Evolutionary conservation across 2,888 invertebrate genomes (phyloP).

Genomic region (Nomada goodeniana): DNA sequence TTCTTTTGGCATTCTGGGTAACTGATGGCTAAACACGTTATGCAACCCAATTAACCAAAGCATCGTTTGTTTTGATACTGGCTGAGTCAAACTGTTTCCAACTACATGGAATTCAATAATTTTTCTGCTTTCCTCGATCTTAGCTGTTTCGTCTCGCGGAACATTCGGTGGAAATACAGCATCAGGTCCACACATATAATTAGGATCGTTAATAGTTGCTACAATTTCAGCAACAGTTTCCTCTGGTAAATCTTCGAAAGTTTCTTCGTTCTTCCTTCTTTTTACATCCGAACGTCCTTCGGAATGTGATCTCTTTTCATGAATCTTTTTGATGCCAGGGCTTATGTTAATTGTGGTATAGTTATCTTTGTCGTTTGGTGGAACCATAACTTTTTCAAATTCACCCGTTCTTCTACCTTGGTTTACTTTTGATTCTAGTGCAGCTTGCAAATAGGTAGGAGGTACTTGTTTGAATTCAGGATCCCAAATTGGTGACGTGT

Average conservation of each 20-base stretch:
- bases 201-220: constrained; percentile 92
- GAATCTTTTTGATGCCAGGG: constrained; percentile 85
- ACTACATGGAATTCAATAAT: constrained; percentile 97
- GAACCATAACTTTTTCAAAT: constrained; percentile 88
- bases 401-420: constrained; percentile 84
- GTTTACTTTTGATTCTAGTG: constrained; percentile 86
- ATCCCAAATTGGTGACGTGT: constrained; percentile 97
- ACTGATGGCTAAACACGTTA: constrained; percentile 97
- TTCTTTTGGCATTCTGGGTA: constrained; percentile 98
- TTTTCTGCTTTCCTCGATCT: constrained; percentile 94
- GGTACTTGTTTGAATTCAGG: constrained; percentile 92
- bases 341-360: constrained; percentile 89
- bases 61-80: constrained; percentile 95
- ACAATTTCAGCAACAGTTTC: constrained; percentile 93
- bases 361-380: constrained; percentile 88
- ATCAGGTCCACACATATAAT: constrained; percentile 93
- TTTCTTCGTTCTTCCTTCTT: constrained; percentile 84
- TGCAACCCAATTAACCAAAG: constrained; percentile 97
- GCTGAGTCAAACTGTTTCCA: constrained; percentile 94
- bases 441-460: constrained; percentile 88
- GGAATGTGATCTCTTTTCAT: constrained; percentile 75
- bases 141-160: constrained; percentile 95
- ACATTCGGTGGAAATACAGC: constrained; percentile 93
- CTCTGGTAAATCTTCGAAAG: constrained; percentile 90
- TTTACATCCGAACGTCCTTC: constrained; percentile 79